A percentile compares a stretch with the other conserved stretches of the same genome.
These are phyloP conservation scores for Pammene fasciana DNA, from an alignment of 2,888 invertebrate species.

Conservation along the genomic window DNA sequence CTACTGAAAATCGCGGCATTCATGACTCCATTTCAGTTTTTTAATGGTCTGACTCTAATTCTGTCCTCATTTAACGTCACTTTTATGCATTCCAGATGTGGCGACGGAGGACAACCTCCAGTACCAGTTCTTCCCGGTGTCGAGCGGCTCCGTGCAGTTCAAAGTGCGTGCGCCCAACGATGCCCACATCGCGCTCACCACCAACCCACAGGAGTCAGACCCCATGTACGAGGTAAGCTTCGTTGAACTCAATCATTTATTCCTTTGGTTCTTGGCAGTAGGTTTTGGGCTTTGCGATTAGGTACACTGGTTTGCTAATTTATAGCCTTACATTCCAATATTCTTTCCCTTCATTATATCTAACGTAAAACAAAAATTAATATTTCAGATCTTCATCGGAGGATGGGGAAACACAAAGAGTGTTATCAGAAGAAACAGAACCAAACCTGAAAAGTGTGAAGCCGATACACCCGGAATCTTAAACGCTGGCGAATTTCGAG, in stretches of 20 bases:
- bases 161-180: constrained; percentile 91
- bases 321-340: too few species aligned
- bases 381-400: constrained; percentile 89
- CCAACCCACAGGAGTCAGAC: constrained; percentile 86
- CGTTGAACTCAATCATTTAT: not conserved
- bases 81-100: constrained; percentile 85
- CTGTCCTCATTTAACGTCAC: not conserved
- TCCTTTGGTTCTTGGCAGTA: not conserved
- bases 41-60: not conserved
- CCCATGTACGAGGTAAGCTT: constrained; percentile 90
- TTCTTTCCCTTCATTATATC: too few species aligned
- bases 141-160: constrained; percentile 88
- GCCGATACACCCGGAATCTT: constrained; percentile 88
- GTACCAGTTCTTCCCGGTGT: constrained; percentile 91
- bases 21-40: too few species aligned
- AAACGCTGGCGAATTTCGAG: constrained; percentile 88
- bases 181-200: constrained; percentile 92
- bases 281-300: not conserved
- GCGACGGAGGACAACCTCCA: constrained; percentile 90
- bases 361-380: too few species aligned
- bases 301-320: too few species aligned
- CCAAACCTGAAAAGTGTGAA: constrained; percentile 89
- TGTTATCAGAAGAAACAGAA: constrained; percentile 90
- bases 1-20: too few species aligned
- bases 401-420: constrained; percentile 95